Base-by-base conservation (phyloP, 2,113 vertebrate species). In the Tringa solitaria region DNA sequence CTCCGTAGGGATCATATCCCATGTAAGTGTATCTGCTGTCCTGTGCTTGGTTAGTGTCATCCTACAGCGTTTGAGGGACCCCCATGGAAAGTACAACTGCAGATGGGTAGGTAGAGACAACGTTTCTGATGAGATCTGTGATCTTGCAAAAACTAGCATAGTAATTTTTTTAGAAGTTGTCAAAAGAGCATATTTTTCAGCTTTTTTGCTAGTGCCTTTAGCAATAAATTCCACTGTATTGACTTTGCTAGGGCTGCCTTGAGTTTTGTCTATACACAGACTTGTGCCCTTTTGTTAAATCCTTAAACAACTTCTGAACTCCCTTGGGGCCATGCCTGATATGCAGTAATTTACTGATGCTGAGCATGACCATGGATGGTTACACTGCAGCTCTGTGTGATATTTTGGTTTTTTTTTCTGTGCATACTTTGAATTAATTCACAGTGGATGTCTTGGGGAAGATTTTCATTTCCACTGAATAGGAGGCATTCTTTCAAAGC, bases 381-480 rank as follows among this genome's bases (percentile, higher is more conserved):
- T 94, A 84, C 87, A 89, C 59, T 60, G 46, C 33, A 70, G 64
- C 83, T 78, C 85, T 63, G 24, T n/a, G 54, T 60, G 33, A 65
- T 46, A 16, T 15, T 75, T 61, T 65, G 10, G 3, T 17, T 77
- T 86, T 17, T 77, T 86, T 54, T 74, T 64, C 64, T 64, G 10
- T 68, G 27, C 33, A 46, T 86, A 32, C 41, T 85, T 96, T 83
- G 46, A 56, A 24, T 88, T 86, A 50, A 77, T 81, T 86, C 56
- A 54, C 54, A 74, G 72, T 54, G 68, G n/a, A 46, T 50, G 9
- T 94, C 70, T 88, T 67, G 28, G 50, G 81, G 74, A 96, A 94
- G 86, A 87, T 28, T 94, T 90, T 74, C 16, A 89, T 87, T 80
- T 90, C 79, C 21, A 46, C 46, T 89, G 83, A 94, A 83, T 60